Evolutionary conservation across 2,113 vertebrate species (phyloP), one percentile per base, ranked within the genome.

Genomic region (Ictalurus punctatus): DNA sequence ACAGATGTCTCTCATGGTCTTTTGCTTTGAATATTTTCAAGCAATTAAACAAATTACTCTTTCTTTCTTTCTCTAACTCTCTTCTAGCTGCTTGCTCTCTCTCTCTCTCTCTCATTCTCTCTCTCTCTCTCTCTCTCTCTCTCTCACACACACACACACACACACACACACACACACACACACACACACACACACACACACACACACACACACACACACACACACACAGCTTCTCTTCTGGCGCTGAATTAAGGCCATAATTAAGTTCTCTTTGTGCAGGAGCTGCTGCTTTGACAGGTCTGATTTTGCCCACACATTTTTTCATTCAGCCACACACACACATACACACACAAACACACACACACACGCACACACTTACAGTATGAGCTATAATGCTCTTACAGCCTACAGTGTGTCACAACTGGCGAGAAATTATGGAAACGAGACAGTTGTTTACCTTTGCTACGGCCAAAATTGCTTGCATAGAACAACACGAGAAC

Each of bases 161-260:
- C 40, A 78, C 71, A 74, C 69, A 73, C 76, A 79, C 44, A 48
- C 13, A 52, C 40, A 52, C 48, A 74, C 73, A 76, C 37, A 40
- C 37, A 44, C 37, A 44, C 73, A 44, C 19, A 44, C 74, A 78
- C 74, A 78, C 74, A 78, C 73, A 76, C 37, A 40, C 37, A 44
- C 37, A 44, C 73, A 44, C 19, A 44, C 74, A 78, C 74, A 78
- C 74, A 78, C 40, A 78, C 71, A 74, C 69, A 73, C 76, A 79
- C 44, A 48, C 13, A 52, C 40, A 52, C 48, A 74, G 2, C 27
- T 30, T 71, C 48, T 52, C 71, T 23, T 54, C 76, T 80, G 48
- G 21, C 3, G 48, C 27, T 54, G 48, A 56, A 80, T 78, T 78
- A 54, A 80, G 5, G 27, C 13, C 14, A 14, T 83, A 83, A 83